A percentile compares a stretch with the other conserved stretches of the same genome.
Evolutionary conservation across 2,888 invertebrate species (phyloP).

Genomic region (Nycteola revayana): DNA sequence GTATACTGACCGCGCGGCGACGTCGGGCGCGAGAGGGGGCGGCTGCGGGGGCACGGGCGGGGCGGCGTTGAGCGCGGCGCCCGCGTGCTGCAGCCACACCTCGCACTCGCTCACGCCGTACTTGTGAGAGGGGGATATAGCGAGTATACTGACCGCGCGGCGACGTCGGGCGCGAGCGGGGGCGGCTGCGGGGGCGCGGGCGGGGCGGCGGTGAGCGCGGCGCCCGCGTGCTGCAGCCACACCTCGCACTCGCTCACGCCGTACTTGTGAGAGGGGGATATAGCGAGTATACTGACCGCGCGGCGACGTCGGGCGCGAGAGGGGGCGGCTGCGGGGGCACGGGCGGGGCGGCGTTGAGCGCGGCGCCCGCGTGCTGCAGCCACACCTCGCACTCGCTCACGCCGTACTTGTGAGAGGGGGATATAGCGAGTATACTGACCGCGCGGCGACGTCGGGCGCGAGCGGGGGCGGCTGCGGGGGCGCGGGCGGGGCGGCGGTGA

Average conservation of each 20-base stretch:
- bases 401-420: conserved; percentile 49
- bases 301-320: conserved; percentile 1
- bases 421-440: too few species aligned
- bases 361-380: conserved; percentile 56
- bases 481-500: conserved; percentile 17
- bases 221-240: conserved; percentile 63
- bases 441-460: conserved; percentile 1
- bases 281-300: too few species aligned
- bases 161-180: neutral
- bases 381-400: conserved; percentile 55
- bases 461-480: conserved; percentile 11
- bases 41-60: conserved; percentile 22
- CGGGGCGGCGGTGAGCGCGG: conserved; percentile 16
- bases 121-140: too few species aligned
- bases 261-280: conserved; percentile 53
- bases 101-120: conserved; percentile 49
- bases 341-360: conserved; percentile 15
- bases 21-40: neutral
- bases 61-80: conserved; percentile 17
- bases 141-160: too few species aligned
- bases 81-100: conserved; percentile 67
- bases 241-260: conserved; percentile 45
- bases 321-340: conserved; percentile 16
- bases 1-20: conserved; percentile 1
- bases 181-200: conserved; percentile 20